Evolutionary conservation across 2,797 vertebrate species (phyloP).

Genomic region (Stomatorhinus walkeri): DNA sequence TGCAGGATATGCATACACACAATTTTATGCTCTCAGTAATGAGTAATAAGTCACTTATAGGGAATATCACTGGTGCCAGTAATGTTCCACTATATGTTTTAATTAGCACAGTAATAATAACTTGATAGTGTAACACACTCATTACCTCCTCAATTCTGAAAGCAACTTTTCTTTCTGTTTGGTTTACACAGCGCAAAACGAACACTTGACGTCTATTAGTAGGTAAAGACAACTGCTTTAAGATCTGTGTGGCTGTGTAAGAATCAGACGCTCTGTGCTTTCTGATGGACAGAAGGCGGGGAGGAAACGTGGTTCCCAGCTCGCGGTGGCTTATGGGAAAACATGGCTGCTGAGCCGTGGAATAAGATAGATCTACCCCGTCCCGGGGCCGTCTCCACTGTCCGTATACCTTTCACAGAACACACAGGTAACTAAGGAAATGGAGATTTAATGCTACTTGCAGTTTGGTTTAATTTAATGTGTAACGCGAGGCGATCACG

Average conservation of each 20-base stretch:
- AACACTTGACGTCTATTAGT: neutral
- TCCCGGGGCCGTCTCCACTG: conserved; percentile 48
- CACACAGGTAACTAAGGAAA: conserved; percentile 41
- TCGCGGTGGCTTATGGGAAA: conserved; percentile 26
- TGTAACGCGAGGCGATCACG: neutral
- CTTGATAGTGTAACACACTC: neutral
- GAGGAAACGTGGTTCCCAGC: conserved; percentile 31
- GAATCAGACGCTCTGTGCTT: neutral
- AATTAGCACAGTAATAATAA: neutral
- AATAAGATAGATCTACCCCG: conserved; percentile 51
- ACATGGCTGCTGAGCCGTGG: conserved; percentile 58
- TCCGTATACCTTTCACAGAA: conserved; percentile 36
- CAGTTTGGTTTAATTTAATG: neutral
- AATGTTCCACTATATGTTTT: neutral
- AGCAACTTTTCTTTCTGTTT: neutral
- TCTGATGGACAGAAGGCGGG: neutral
- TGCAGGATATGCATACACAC: neutral
- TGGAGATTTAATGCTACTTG: neutral
- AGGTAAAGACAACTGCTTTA: neutral
- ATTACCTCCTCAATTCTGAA: neutral
- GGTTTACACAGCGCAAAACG: neutral
- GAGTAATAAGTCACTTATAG: neutral
- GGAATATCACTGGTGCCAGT: neutral
- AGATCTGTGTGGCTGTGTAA: neutral
- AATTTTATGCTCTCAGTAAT: neutral